Percentiles rank a stretch among this genome's conserved stretches.
phyloP scores from a whole-genome alignment of 2,888 invertebrate genomes.

The Azorinus chamasolen region DNA sequence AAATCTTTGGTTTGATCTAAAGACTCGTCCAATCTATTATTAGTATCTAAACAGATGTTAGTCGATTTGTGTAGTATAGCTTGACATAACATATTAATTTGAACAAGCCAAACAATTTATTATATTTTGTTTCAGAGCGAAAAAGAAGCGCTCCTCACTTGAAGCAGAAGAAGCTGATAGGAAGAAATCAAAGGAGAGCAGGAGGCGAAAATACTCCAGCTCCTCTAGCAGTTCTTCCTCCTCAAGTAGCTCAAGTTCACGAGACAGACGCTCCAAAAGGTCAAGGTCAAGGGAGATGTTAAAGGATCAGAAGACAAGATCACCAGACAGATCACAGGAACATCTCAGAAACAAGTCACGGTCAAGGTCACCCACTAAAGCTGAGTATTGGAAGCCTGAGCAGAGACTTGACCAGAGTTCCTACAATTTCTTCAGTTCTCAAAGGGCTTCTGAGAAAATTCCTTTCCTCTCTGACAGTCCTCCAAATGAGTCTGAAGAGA shows the following conservation, averaged over 20 bases:
- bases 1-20: too few relatives aligned
- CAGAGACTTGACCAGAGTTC: too few relatives aligned
- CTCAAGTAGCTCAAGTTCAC: slow-evolving; percentile 33
- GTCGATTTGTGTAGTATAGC: too few relatives aligned
- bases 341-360: background rate
- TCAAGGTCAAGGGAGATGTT: slow-evolving; percentile 21
- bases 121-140: too few relatives aligned
- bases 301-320: slow-evolving; percentile 5
- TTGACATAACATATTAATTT: too few relatives aligned
- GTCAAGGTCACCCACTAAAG: background rate
- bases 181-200: background rate
- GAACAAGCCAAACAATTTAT: too few relatives aligned
- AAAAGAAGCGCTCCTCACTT: too few relatives aligned
- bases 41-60: too few relatives aligned
- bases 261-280: slow-evolving; percentile 7
- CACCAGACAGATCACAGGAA: slow-evolving; percentile 9
- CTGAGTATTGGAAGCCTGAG: background rate
- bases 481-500: background rate
- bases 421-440: slow-evolving; percentile 9
- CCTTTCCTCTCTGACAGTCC: slow-evolving; percentile 48
- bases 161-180: background rate
- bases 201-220: slow-evolving; percentile 13
- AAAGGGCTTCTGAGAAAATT: slow-evolving; percentile 27
- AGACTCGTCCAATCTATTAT: too few relatives aligned
- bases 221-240: slow-evolving; percentile 17